Evolutionary conservation across 2,113 vertebrate genomes (phyloP).

Genomic region (Perognathus longimembris): DNA sequence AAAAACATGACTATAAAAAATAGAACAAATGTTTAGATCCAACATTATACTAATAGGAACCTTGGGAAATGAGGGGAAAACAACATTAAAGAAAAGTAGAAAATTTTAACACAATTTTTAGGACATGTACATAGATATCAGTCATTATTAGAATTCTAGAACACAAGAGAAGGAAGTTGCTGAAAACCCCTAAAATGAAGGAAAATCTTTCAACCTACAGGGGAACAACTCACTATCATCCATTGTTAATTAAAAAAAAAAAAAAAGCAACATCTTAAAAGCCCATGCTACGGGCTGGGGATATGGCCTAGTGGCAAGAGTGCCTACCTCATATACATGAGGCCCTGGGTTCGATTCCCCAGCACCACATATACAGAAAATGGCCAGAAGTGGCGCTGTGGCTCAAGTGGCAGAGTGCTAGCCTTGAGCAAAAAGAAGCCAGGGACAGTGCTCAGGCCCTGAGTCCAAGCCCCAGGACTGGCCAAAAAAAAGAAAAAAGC

Average conservation of each 20-base stretch:
- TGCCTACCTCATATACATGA: no score
- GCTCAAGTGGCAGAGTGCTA: no score
- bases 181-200: background rate
- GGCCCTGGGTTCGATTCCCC: no score
- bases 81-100: background rate
- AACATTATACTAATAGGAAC: conserved; percentile 25
- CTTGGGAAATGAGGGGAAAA: conserved; percentile 7
- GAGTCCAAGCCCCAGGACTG: no score
- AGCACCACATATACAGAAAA: no score
- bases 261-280: background rate
- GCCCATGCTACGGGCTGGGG: no score
- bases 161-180: background rate
- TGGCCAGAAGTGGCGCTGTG: no score
- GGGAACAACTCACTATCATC: background rate
- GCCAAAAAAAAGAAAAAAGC: no score
- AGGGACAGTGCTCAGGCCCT: no score
- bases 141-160: conserved; percentile 19
- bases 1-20: background rate
- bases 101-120: background rate
- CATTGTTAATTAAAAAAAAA: background rate
- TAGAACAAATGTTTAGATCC: background rate
- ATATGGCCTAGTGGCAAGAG: no score
- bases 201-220: background rate
- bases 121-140: background rate
- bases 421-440: no score